Evolutionary conservation across 1,140 invertebrate species (phyloP).

Genomic region (Rhizoglyphus robini): DNA sequence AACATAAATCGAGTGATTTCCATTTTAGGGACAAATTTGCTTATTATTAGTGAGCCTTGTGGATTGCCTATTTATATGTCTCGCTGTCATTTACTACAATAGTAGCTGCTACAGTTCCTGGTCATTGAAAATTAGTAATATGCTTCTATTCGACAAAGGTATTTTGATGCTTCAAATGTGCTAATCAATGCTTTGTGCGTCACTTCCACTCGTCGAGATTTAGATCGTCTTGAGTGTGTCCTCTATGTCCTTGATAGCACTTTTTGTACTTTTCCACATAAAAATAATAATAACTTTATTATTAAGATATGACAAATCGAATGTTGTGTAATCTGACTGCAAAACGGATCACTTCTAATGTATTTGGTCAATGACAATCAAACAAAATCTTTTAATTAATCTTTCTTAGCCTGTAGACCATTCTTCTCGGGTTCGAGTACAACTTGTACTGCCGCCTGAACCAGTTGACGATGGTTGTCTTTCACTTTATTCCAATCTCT

Average conservation of each 20-base stretch:
- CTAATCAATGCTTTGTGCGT: too few relatives aligned
- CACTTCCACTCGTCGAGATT: too few relatives aligned
- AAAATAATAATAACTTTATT: neutral
- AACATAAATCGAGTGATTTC: neutral
- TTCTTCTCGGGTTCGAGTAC: constrained; percentile 64
- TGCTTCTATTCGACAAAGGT: too few relatives aligned
- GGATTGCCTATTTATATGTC: too few relatives aligned
- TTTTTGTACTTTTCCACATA: neutral
- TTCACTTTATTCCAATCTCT: constrained; percentile 53
- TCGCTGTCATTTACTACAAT: too few relatives aligned
- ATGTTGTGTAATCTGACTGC: too few relatives aligned
- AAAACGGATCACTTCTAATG: neutral
- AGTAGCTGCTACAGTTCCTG: too few relatives aligned
- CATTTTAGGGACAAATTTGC: neutral
- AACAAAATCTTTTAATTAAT: constrained; percentile 21
- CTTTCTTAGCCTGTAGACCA: constrained; percentile 41
- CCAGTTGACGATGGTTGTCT: constrained; percentile 53
- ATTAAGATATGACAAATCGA: too few relatives aligned
- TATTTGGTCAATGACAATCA: neutral
- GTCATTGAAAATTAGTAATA: too few relatives aligned
- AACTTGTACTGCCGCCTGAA: constrained; percentile 57
- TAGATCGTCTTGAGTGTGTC: too few relatives aligned
- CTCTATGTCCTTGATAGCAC: too few relatives aligned
- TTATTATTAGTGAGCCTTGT: neutral
- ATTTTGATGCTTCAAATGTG: too few relatives aligned